These are phyloP conservation scores for Botia kubotai DNA, from an alignment of 2,797 vertebrate species.

Conservation along the genomic window DNA sequence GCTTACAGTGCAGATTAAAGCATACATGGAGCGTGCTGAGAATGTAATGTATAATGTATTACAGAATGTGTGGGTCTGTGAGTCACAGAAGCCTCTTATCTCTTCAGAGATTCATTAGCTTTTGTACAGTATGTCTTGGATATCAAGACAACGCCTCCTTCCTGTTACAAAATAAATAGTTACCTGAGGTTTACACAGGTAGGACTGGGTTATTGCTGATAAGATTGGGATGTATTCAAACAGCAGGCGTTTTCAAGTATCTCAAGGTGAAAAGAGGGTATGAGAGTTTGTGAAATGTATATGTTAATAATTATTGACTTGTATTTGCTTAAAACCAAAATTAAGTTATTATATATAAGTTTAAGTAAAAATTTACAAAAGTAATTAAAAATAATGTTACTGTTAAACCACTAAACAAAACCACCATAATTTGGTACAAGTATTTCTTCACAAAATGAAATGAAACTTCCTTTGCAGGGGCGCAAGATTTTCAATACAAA, in stretches of 20 bases:
- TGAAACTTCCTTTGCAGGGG: neutral
- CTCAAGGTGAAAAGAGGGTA: neutral
- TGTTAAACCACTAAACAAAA: neutral
- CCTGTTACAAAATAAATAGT: constrained; percentile 32
- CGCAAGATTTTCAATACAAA: neutral
- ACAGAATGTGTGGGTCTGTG: constrained; percentile 53
- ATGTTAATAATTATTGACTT: neutral
- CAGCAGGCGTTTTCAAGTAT: constrained; percentile 19
- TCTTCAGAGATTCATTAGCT: constrained; percentile 60
- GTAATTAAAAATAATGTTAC: neutral
- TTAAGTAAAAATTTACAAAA: too few relatives aligned
- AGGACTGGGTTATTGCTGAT: constrained; percentile 45
- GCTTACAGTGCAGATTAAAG: constrained; percentile 62
- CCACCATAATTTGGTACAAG: too few relatives aligned
- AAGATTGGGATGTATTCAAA: constrained; percentile 39
- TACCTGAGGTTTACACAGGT: constrained; percentile 48
- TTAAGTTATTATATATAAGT: too few relatives aligned
- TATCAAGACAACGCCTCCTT: constrained; percentile 41
- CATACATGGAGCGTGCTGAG: constrained; percentile 60
- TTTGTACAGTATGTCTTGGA: constrained; percentile 19
- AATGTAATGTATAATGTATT: constrained; percentile 64
- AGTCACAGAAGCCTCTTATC: constrained; percentile 61
- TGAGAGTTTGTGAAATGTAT: too few relatives aligned
- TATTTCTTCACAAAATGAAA: neutral
- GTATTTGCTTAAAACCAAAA: constrained; percentile 8